Evolutionary conservation across 2,797 vertebrate species (phyloP).

Genomic region (Petrocephalus sullivani): DNA sequence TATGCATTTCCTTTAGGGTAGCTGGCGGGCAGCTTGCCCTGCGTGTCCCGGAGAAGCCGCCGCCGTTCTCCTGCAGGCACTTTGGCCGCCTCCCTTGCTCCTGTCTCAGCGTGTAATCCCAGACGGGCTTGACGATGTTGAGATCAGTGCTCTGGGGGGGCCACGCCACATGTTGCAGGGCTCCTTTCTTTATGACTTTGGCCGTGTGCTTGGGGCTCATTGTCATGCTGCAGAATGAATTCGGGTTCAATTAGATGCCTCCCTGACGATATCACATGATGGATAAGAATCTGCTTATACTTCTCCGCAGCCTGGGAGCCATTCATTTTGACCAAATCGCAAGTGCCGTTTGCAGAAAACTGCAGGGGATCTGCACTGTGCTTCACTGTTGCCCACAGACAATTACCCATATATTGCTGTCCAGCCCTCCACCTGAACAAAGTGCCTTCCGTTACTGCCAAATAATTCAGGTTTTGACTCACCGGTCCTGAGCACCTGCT

Average conservation of each 20-base stretch:
- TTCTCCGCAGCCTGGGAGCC: neutral
- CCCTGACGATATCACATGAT: neutral
- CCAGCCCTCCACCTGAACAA: neutral
- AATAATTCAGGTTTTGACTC: slow-evolving; percentile 35
- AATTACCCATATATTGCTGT: neutral
- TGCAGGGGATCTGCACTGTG: neutral
- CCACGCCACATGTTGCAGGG: neutral
- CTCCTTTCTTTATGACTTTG: neutral
- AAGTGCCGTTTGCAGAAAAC: neutral
- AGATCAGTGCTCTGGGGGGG: neutral
- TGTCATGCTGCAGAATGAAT: neutral
- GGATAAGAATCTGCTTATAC: neutral
- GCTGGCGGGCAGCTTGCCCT: neutral
- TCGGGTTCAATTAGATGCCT: neutral
- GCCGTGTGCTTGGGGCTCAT: neutral
- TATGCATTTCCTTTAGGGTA: neutral
- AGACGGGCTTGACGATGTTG: neutral
- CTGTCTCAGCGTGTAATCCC: neutral
- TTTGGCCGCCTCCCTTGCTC: neutral
- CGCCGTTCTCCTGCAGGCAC: too few species aligned
- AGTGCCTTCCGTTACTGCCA: slow-evolving; percentile 1
- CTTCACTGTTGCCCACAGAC: neutral
- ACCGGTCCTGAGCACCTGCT: slow-evolving; percentile 37
- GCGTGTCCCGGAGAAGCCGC: neutral
- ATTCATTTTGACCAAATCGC: neutral